A percentile compares a stretch with the other conserved stretches of the same genome.
Conservation (phyloP, 2,797 vertebrate genomes). For the Huso huso region DNA sequence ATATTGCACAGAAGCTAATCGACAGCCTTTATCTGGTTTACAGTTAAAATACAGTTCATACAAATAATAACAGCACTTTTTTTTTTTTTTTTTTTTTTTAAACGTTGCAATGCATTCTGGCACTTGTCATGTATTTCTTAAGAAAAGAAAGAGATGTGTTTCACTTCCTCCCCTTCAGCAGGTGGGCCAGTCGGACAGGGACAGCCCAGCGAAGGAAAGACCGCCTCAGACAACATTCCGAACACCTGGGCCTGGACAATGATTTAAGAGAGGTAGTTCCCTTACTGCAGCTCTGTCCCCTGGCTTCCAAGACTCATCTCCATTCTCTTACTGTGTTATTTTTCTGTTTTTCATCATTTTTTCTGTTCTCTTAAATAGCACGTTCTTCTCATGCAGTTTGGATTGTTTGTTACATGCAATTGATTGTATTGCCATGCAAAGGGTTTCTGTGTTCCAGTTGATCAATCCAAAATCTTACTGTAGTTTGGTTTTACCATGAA, state of each 20-base stretch:
- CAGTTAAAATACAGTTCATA: too few relatives aligned
- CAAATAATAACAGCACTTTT: too few relatives aligned
- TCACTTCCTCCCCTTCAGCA: conserved; percentile 35
- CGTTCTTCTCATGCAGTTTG: conserved; percentile 9
- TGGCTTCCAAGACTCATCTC: conserved; percentile 16
- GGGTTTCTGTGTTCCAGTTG: conserved; percentile 4
- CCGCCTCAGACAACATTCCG: conserved; percentile 59
- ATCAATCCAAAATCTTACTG: not conserved
- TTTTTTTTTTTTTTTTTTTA: too few relatives aligned
- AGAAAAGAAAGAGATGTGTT: too few relatives aligned
- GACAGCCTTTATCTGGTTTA: too few relatives aligned
- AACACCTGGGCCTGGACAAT: conserved; percentile 72
- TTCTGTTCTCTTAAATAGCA: not conserved
- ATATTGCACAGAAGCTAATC: too few relatives aligned
- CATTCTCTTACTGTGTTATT: too few relatives aligned
- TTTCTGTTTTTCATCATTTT: not conserved
- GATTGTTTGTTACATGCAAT: conserved; percentile 3
- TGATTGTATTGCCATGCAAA: not conserved
- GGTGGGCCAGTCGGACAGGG: conserved; percentile 77
- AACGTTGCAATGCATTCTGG: too few relatives aligned
- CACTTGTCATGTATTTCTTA: too few relatives aligned
- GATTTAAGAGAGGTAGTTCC: conserved; percentile 71
- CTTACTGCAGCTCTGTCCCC: too few relatives aligned
- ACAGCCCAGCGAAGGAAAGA: conserved; percentile 73
- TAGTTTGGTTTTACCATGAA: too few relatives aligned